Conservation (phyloP, 2,797 vertebrate genomes). For the Falco cherrug region DNA sequence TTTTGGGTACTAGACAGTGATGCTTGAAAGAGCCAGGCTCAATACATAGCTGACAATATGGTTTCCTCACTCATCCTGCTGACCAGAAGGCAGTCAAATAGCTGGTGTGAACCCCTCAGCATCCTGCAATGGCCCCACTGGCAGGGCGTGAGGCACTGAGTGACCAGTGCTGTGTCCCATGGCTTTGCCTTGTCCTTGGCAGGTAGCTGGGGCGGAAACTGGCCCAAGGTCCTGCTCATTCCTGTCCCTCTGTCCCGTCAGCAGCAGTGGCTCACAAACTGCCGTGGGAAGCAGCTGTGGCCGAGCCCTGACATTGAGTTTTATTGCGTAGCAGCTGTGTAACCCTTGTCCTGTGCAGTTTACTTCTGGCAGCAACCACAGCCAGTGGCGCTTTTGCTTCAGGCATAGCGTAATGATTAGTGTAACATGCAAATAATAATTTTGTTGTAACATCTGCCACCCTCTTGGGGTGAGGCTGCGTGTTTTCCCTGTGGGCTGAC, state of each 20-base stretch:
- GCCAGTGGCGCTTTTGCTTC: constrained; percentile 19
- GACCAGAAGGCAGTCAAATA: neutral
- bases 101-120: accelerated
- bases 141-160: accelerated
- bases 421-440: constrained; percentile 44
- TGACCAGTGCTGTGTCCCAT: accelerated
- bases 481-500: constrained; percentile 56
- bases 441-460: constrained; percentile 53
- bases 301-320: neutral
- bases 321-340: neutral
- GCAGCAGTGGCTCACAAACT: neutral
- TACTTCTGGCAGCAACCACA: neutral
- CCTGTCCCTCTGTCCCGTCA: neutral
- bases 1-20: neutral
- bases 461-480: constrained; percentile 51
- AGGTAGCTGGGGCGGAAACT: neutral
- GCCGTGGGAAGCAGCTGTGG: accelerated
- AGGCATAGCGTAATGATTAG: neutral
- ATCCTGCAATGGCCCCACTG: accelerated
- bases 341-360: neutral
- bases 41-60: accelerated
- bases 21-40: neutral
- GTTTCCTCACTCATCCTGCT: neutral
- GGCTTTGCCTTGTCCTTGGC: neutral
- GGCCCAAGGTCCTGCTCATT: neutral